Conservation (phyloP, 1,140 invertebrate genomes). For the Grapholita molesta region DNA sequence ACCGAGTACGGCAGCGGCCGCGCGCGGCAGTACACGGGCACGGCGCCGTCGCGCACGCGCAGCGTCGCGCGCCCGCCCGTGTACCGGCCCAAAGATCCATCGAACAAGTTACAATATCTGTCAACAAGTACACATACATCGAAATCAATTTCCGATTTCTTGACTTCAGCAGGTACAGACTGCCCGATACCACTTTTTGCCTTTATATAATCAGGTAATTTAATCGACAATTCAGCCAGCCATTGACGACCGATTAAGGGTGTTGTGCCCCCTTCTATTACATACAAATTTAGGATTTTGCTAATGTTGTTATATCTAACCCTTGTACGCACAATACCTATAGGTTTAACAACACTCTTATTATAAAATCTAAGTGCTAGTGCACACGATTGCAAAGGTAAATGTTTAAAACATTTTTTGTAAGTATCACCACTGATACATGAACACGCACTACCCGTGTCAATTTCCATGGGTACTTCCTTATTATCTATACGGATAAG, state of each 20-base stretch:
- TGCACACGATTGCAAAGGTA: background rate
- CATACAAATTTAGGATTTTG: background rate
- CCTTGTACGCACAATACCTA: background rate
- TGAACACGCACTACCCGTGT: background rate
- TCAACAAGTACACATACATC: background rate
- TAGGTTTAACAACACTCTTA: background rate
- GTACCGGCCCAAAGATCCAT: background rate
- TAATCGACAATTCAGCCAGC: background rate
- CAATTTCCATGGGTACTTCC: background rate
- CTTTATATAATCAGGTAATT: too few relatives aligned
- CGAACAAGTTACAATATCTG: background rate
- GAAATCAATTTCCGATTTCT: background rate
- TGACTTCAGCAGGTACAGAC: background rate
- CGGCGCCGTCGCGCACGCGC: background rate
- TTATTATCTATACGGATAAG: background rate
- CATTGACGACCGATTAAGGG: background rate
- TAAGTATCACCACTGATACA: constrained; percentile 5
- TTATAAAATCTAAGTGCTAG: constrained; percentile 6
- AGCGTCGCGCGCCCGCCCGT: background rate
- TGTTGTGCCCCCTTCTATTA: background rate
- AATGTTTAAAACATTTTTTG: background rate
- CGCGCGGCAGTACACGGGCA: background rate
- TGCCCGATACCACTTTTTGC: too few relatives aligned
- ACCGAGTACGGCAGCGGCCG: background rate
- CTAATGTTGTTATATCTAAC: too few relatives aligned